phyloP scores from a whole-genome alignment of 2,797 vertebrate species.

The Ctenosaura bakeri region DNA sequence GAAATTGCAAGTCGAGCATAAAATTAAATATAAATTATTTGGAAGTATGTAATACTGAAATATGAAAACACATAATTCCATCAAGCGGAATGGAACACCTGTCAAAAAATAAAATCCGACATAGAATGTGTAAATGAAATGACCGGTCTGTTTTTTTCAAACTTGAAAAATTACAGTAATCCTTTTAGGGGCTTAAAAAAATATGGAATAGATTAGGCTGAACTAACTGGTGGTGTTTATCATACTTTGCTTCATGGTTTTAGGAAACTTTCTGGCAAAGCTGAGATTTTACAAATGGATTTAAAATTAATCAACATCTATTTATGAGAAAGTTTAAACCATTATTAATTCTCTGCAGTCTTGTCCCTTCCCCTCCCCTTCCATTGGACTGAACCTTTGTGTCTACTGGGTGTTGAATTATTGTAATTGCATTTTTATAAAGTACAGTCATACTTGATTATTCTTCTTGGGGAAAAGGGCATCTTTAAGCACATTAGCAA shows the following conservation, averaged over 20 bases:
- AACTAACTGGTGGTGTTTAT: slow-evolving; percentile 81
- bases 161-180: slow-evolving; percentile 77
- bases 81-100: slow-evolving; percentile 49
- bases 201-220: slow-evolving; percentile 80
- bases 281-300: slow-evolving; percentile 82
- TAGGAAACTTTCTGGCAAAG: slow-evolving; percentile 83
- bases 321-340: slow-evolving; percentile 86
- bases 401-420: slow-evolving; percentile 80
- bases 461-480: slow-evolving; percentile 69
- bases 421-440: slow-evolving; percentile 82
- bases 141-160: slow-evolving; percentile 67
- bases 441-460: slow-evolving; percentile 74
- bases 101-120: slow-evolving; percentile 66
- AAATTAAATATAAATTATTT: slow-evolving; percentile 74
- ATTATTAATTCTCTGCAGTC: slow-evolving; percentile 86
- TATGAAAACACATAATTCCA: slow-evolving; percentile 72
- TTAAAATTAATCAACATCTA: slow-evolving; percentile 87
- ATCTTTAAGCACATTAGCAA: slow-evolving; percentile 68
- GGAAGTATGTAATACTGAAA: slow-evolving; percentile 60
- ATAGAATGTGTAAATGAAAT: slow-evolving; percentile 62
- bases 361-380: slow-evolving; percentile 43
- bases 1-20: slow-evolving; percentile 70
- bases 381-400: slow-evolving; percentile 72
- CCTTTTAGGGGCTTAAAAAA: slow-evolving; percentile 75
- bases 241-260: slow-evolving; percentile 80